phyloP scores from a whole-genome alignment of 2,888 invertebrate species.

The Busseola fusca region DNA sequence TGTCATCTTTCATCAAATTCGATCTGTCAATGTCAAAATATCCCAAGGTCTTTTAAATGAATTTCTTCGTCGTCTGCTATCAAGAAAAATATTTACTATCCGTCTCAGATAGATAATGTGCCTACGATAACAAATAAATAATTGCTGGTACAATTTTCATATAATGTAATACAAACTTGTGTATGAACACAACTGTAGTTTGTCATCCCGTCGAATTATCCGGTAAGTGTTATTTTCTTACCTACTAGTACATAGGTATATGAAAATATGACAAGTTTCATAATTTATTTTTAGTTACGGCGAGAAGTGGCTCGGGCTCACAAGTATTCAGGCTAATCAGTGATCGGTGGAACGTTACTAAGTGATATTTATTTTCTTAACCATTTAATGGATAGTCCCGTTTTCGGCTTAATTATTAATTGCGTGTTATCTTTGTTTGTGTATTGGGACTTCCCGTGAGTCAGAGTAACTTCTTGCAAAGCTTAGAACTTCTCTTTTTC shows the following conservation, averaged over 20 bases:
- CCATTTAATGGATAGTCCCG: not conserved
- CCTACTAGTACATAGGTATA: no score
- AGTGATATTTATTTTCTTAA: slow-evolving; percentile 18
- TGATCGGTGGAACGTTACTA: slow-evolving; percentile 15
- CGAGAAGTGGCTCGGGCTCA: slow-evolving; percentile 34
- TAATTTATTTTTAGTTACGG: slow-evolving; percentile 66
- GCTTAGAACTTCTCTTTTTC: slow-evolving; percentile 19
- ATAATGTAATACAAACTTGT: slow-evolving; percentile 37
- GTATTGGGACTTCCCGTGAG: slow-evolving; percentile 46
- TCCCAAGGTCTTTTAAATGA: slow-evolving; percentile 50
- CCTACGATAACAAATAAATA: slow-evolving; percentile 42
- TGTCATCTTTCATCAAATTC: not conserved
- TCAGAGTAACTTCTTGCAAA: slow-evolving; percentile 18
- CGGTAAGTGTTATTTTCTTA: slow-evolving; percentile 60
- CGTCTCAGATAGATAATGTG: slow-evolving; percentile 28
- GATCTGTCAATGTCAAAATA: slow-evolving; percentile 53
- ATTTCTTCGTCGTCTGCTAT: slow-evolving; percentile 36
- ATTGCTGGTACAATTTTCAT: slow-evolving; percentile 36
- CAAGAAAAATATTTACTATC: slow-evolving; percentile 58
- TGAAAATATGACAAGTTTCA: slow-evolving; percentile 60
- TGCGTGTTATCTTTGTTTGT: slow-evolving; percentile 43
- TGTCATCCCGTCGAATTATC: slow-evolving; percentile 40
- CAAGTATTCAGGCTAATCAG: slow-evolving; percentile 35
- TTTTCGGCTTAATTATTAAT: slow-evolving; percentile 21
- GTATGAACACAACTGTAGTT: slow-evolving; percentile 31